Base-by-base conservation (phyloP, 2,888 invertebrate genomes). In the Drosophila borealis region DNA sequence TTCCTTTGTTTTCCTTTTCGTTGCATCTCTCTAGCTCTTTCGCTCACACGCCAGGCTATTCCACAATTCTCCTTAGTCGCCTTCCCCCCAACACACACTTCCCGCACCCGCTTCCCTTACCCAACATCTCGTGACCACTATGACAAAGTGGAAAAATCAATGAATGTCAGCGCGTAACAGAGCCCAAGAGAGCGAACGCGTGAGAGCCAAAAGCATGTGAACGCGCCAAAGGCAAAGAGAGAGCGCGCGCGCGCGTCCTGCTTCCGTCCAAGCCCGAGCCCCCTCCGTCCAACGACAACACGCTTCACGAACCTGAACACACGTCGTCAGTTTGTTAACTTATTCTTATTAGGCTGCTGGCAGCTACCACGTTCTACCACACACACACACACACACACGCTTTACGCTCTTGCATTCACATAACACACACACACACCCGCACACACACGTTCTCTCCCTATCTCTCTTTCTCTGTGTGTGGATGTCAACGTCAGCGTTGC, bases 71-170 rank as follows among this genome's bases (percentile, higher is more conserved):
- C 77, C 76, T 74, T 76, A 56, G 76, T 34, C 37, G 64, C 49
- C 21, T 48, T 42, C 46, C 46, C 37, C 64, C 34, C n/a, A 25
- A 39, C 19, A n/a, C 25, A 21, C 33, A 19, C 13, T 25, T 9
- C n/a, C 17, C 25, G 13, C 14, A 6, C 54, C 48, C 34, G 19
- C 9, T 17, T 37, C 19, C 10, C 11, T 5, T 3, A 33, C 9
- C 17, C 41, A 42, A 37, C 45, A 21, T n/a, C 13, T n/a, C 8
- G 25, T 8, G 25, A 0, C 39, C 59, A 45, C 60, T 60, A 42
- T 56, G 65, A 61, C 78, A 75, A 82, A 78, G 74, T 85, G 89
- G 88, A 89, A 89, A 89, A 89, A 89, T 89, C 89, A 89, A 89
- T 90, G 89, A 89, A 90, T 80, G 78, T 70, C 76, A 74, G 80